Conservation (phyloP, 2,113 vertebrate genomes). For the Microcebus griseorufus region DNA sequence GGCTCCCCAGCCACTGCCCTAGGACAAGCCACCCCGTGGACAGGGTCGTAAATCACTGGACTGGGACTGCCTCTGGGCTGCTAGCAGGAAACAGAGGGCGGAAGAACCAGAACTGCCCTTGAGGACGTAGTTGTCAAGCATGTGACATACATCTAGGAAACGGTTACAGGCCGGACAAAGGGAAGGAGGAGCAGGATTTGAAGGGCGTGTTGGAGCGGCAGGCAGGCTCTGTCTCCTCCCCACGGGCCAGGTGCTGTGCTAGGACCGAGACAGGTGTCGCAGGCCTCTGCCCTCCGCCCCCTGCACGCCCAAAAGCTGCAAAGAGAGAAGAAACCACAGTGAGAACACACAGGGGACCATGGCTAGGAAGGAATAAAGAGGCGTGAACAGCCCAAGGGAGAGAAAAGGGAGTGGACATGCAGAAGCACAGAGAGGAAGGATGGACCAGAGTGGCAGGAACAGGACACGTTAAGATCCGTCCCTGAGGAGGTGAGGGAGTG, state of each 20-base stretch:
- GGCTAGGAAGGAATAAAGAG: neutral
- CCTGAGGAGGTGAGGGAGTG: fast-evolving
- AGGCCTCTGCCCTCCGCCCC: neutral
- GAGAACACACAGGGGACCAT: fast-evolving
- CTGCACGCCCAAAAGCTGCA: neutral
- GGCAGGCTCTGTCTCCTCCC: neutral
- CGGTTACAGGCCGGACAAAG: fast-evolving
- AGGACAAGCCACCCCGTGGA: fast-evolving
- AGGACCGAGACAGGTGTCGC: neutral
- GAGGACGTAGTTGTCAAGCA: neutral
- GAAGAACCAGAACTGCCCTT: neutral
- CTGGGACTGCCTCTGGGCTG: neutral
- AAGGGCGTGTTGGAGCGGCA: neutral
- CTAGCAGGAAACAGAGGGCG: neutral
- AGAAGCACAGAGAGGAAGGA: neutral
- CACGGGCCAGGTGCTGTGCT: fast-evolving
- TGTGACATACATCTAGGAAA: neutral
- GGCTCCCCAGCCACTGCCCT: neutral
- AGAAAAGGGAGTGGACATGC: neutral
- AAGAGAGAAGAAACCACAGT: neutral
- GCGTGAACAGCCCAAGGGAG: neutral
- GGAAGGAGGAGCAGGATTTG: neutral
- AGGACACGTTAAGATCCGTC: neutral
- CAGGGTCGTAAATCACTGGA: fast-evolving
- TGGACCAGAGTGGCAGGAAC: neutral